Evolutionary conservation across 2,888 invertebrate species (phyloP), one percentile per base, ranked within the genome.

Genomic region (Amaurobius ferox): DNA sequence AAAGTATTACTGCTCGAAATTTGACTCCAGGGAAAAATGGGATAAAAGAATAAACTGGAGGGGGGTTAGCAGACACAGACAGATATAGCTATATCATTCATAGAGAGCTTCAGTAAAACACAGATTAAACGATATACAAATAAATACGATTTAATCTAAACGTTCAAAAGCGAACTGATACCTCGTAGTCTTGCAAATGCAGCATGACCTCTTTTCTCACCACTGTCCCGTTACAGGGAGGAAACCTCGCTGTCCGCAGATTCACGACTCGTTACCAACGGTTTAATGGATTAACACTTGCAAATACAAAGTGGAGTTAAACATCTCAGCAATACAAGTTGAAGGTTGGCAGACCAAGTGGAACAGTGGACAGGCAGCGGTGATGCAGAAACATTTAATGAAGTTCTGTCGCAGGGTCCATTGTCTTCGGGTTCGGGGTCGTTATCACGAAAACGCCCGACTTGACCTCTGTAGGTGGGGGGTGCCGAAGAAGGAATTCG

Each of bases 311-410:
- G 32, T 16, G 68, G 40, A 67, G 74, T 66, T 76, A 76, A 66
- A 76, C 66, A 76, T 66, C 16, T 26, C 44, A 40, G 23, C 11
- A 26, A 26, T 28, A 32, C 62, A 39, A 39, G 29, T 48, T 68
- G 74, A 74, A 74, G 80, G 80, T 80, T 80, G 80, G 67, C 39
- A 80, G 39, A 26, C 68, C 80, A 73, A 39, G 80, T 80, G 80
- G 80, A 80, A 80, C 72, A 55, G 66, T 44, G 44, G 44, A 44
- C 44, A 44, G 16, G 44, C 44, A 11, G 44, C 44, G 44, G 1
- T 44, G 44, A 44, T 44, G 44, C 44, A 44, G 44, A 44, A 44
- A 44, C 44, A 44, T 44, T 44, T 44, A 44, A 44, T 44, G 44
- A 44, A 44, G 44, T 44, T 44, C 44, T 44, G 44, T 44, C 44